Evolutionary conservation across 2,113 vertebrate species (phyloP).

Genomic region (Panthera tigris): DNA sequence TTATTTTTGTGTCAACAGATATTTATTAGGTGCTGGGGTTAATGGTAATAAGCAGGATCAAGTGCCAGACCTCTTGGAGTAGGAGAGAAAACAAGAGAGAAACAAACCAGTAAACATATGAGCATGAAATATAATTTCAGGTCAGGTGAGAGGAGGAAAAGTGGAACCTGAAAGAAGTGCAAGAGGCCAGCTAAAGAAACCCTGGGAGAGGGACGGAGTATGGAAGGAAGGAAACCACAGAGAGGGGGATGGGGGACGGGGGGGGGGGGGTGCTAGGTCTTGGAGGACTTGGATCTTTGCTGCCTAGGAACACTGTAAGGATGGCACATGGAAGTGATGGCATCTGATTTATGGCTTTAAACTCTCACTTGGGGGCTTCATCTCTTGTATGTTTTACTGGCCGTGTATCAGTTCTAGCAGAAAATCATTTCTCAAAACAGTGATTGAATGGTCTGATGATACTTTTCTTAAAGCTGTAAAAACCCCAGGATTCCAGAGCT

Average conservation of each 20-base stretch:
- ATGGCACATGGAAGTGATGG: neutral
- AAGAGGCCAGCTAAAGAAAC: neutral
- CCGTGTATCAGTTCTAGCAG: neutral
- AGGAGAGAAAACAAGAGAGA: neutral
- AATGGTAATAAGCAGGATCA: neutral
- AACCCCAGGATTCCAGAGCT: neutral
- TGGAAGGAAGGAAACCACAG: neutral
- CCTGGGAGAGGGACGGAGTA: too few relatives aligned
- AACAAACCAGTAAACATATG: neutral
- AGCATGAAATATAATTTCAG: neutral
- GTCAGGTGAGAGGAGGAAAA: neutral
- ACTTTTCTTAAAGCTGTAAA: neutral
- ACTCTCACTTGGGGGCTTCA: neutral
- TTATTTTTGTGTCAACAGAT: neutral
- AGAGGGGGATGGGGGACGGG: too few relatives aligned
- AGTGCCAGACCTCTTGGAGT: neutral
- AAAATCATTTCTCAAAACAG: constrained; percentile 13
- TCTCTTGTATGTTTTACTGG: neutral
- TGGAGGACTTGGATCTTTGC: neutral
- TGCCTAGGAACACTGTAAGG: neutral
- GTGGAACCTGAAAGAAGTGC: neutral
- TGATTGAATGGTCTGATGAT: neutral
- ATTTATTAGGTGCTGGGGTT: neutral
- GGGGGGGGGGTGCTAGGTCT: accelerated
- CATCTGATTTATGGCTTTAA: neutral